Evolutionary conservation across 2,888 invertebrate species (phyloP).

Genomic region (Ornithoptera alexandrae): DNA sequence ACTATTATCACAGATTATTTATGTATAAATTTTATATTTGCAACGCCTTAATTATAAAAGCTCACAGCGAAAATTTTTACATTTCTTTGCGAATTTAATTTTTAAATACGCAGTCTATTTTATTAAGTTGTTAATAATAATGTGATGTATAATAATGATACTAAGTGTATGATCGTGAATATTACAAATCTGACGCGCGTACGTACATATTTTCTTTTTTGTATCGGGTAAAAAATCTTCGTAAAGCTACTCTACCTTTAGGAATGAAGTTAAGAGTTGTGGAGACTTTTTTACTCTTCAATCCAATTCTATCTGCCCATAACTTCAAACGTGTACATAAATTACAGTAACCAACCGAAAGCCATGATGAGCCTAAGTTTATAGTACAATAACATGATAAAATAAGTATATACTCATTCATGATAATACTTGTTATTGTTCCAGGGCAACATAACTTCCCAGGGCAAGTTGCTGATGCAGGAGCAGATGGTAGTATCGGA

Average conservation of each 20-base stretch:
- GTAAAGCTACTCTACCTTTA: no score
- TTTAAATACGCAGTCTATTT: neutral
- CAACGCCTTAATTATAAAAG: neutral
- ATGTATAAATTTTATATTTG: no score
- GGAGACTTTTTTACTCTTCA: no score
- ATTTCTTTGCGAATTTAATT: conserved; percentile 1
- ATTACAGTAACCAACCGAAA: neutral
- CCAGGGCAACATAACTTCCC: conserved; percentile 97
- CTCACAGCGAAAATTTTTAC: neutral
- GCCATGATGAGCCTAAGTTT: neutral
- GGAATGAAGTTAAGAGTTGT: no score
- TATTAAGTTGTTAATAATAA: neutral
- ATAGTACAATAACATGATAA: neutral
- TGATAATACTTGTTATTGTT: conserved; percentile 41
- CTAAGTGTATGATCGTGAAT: neutral
- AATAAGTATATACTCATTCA: conserved; percentile 30
- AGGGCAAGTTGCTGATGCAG: conserved; percentile 95
- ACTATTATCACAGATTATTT: no score
- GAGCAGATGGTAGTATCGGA: conserved; percentile 88
- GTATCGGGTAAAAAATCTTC: no score
- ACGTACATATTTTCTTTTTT: no score
- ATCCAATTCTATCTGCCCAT: no score
- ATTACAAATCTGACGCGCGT: neutral
- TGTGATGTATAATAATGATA: no score
- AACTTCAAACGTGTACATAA: neutral